Evolutionary conservation across 2,888 invertebrate species (phyloP), one percentile per base, ranked within the genome.

Genomic region (Homarus gammarus): DNA sequence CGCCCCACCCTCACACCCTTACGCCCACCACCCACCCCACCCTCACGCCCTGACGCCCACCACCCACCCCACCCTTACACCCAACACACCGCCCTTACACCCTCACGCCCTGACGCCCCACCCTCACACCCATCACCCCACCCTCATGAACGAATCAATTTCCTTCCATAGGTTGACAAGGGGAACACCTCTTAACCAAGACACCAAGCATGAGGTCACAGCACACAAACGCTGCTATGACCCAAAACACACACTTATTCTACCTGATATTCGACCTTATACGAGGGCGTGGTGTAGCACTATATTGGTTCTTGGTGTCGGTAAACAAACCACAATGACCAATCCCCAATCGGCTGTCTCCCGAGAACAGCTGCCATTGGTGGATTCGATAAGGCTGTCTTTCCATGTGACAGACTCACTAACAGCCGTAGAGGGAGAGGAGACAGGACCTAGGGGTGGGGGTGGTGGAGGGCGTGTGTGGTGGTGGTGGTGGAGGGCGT

Each of bases 361-460:
- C 12, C n/a, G n/a, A n/a, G n/a, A 56, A 56, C 56, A 56, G 56
- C 18, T 40, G 27, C 70, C n/a, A 75, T 44, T 75, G 27, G 44
- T 18, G 44, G 27, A 75, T 75, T 75, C 75, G 75, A 75, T 44
- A 10, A 75, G 75, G 22, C 38, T 75, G 44, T 75, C 75, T 64
- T 18, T 27, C n/a, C 44, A 2, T 40, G 12, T n/a, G 44, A 75
- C 75, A 44, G 1, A 8, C 38, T 27, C 40, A n/a, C 44, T 18
- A 73, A 73, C 73, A 40, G 38, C 40, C 31, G 38, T 18, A 27
- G 12, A 22, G 56, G 56, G 56, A 0, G 15, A 1, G 49, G 49
- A 49, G 1, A 22, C 18, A 18, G 18, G 56, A 56, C 56, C 56
- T 3, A 22, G 56, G 56, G 77, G 31, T 77, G 31, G 49, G 27